Evolutionary conservation across 1,140 invertebrate species (phyloP), one percentile per base, ranked within the genome.

Genomic region (Ceratosolen solmsi): DNA sequence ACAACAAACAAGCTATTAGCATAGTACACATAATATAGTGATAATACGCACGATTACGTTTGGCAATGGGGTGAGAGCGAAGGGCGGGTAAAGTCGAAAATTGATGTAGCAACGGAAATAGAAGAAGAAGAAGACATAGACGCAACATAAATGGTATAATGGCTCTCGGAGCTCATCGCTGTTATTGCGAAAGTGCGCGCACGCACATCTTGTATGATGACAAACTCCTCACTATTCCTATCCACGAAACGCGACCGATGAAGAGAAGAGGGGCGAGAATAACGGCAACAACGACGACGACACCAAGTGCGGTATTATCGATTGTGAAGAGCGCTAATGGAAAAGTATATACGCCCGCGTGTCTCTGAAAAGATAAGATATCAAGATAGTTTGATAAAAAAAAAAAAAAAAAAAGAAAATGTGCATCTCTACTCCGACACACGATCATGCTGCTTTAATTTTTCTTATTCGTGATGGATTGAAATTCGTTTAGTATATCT

Each of bases 261-360:
- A 27, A 25, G 25, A 20, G 63, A 17, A 17, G 56, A 41, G 22
- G 27, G 46, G 58, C 36, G 33, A n/a, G 30, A 56, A 11, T 0
- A 38, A 77, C 41, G 71, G 56, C n/a, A 36, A 3, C 46, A 27
- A 65, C 0, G 73, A 13, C 22, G 22, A 56, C 30, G 38, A 84
- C 82, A 84, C 82, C 84, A 75, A 83, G 79, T 79, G 33, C 56
- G 80, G 79, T 58, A 70, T 68, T 77, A 76, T 79, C 78, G 46
- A 58, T 46, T 74, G 49, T 75, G 70, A 82, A 79, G 58, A 63
- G 49, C 49, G 73, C 63, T 82, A 76, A 82, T 82, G 80, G 58
- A 82, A 74, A 82, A 77, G 63, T 72, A 73, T 73, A 76, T 56
- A 49, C 46, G 76, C 63, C 65, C 51, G 41, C 56, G 63, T 51